Percentiles rank a stretch among this genome's conserved stretches.
These are phyloP conservation scores for Oligia fasciuncula DNA, from an alignment of 2,888 invertebrate species.

Conservation along the genomic window DNA sequence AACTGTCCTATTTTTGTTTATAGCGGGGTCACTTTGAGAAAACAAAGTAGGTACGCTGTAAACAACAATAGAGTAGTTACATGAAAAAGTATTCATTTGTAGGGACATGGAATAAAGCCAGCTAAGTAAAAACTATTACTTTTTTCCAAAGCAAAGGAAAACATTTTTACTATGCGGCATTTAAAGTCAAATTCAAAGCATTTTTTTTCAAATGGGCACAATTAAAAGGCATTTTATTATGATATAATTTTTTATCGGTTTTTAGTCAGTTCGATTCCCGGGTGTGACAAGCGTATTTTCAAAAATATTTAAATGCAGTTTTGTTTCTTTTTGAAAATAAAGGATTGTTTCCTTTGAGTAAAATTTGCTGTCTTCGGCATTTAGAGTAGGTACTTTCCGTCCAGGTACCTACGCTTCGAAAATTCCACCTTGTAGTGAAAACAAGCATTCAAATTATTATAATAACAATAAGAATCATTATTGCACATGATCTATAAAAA, in stretches of 20 bases:
- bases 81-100: not conserved
- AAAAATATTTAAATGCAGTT: too few relatives aligned
- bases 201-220: not conserved
- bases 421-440: not conserved
- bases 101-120: not conserved
- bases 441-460: not conserved
- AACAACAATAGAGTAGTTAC: not conserved
- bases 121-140: not conserved
- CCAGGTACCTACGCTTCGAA: too few relatives aligned
- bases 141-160: not conserved
- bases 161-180: not conserved
- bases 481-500: too few relatives aligned
- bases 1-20: constrained; percentile 3
- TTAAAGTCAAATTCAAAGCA: not conserved
- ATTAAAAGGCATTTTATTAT: too few relatives aligned
- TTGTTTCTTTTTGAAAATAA: too few relatives aligned
- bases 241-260: too few relatives aligned
- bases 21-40: constrained; percentile 6
- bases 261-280: too few relatives aligned
- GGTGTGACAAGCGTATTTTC: too few relatives aligned
- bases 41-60: not conserved
- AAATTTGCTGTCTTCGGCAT: too few relatives aligned
- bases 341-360: too few relatives aligned
- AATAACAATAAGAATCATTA: not conserved
- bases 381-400: too few relatives aligned